Evolutionary conservation across 2,888 invertebrate genomes (phyloP), one percentile per base, ranked within the genome.

Genomic region (Hyles lineata): DNA sequence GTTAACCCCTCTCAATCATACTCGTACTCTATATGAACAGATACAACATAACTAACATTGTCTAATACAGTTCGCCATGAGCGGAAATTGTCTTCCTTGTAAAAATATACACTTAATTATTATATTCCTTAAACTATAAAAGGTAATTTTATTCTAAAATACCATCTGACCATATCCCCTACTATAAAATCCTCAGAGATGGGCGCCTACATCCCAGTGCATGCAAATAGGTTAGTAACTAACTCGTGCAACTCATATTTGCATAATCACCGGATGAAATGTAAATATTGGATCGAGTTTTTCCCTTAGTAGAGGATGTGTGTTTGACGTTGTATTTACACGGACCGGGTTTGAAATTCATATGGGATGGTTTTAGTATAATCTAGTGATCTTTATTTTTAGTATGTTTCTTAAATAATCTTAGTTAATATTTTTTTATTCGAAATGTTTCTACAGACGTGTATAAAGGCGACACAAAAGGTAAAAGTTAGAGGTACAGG

Each of bases 191-290:
- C 1, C 7, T 15, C 55, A 29, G 15, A 32, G 62, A 25, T 62
- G 71, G 52, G 9, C 29, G 52, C 1, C 52, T 71, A 62, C 23
- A 29, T 15, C n/a, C 58, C 21, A 32, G 23, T 63, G 58, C 25
- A 73, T 70, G 62, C 61, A 73, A 73, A 73, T 73, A 55, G 19
- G 73, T 32, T 23, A 70, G 32, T 35, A 73, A 73, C 55, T 70
- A 61, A 52, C 61, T 73, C 61, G 21, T 70, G 61, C 70, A 70
- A 70, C 52, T 70, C 62, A 63, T 73, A 73, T 73, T 70, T 73
- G 62, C 70, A 70, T 73, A 62, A 73, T 73, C 70, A 61, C 62
- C 32, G 73, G 62, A 73, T 73, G 70, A 70, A 73, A 70, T 73
- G 73, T 73, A 73, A 73, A 73, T 73, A 61, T 50, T 23, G 23